Evolutionary conservation across 2,797 vertebrate species (phyloP).

Genomic region (Peromyscus attwateri): DNA sequence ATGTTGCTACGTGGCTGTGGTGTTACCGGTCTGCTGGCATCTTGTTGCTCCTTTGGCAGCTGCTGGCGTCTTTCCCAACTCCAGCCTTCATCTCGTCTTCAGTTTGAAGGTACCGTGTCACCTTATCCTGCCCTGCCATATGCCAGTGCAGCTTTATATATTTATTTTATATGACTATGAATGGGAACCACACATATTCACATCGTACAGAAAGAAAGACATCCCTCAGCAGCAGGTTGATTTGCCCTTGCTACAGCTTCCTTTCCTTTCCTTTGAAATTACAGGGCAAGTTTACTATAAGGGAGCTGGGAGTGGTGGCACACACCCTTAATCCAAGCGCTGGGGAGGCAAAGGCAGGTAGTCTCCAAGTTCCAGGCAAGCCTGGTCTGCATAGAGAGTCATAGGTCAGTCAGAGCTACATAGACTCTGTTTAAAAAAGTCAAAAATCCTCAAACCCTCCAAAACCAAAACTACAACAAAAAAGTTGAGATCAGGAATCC

Average conservation of each 20-base stretch:
- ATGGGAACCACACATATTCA: too few species aligned
- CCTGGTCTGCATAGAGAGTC: background rate
- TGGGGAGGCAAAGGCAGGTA: background rate
- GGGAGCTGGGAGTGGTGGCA: background rate
- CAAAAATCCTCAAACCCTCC: background rate
- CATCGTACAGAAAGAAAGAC: too few species aligned
- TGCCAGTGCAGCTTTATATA: too few species aligned
- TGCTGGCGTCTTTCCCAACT: too few species aligned
- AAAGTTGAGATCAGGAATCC: background rate
- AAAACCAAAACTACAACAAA: background rate
- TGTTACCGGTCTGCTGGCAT: too few species aligned
- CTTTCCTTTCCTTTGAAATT: constrained; percentile 40
- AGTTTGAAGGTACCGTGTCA: too few species aligned
- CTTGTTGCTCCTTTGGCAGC: too few species aligned
- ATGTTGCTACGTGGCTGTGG: too few species aligned
- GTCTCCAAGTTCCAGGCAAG: background rate
- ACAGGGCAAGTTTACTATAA: background rate
- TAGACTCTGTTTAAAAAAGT: background rate
- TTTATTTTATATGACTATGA: too few species aligned
- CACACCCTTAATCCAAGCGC: background rate
- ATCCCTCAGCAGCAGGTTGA: background rate
- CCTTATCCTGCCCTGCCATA: too few species aligned
- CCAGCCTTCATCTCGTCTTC: too few species aligned
- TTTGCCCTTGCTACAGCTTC: constrained; percentile 10
- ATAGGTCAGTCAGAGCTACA: background rate